Conservation (phyloP, 2,888 invertebrate species). For the Thecophora atra region DNA sequence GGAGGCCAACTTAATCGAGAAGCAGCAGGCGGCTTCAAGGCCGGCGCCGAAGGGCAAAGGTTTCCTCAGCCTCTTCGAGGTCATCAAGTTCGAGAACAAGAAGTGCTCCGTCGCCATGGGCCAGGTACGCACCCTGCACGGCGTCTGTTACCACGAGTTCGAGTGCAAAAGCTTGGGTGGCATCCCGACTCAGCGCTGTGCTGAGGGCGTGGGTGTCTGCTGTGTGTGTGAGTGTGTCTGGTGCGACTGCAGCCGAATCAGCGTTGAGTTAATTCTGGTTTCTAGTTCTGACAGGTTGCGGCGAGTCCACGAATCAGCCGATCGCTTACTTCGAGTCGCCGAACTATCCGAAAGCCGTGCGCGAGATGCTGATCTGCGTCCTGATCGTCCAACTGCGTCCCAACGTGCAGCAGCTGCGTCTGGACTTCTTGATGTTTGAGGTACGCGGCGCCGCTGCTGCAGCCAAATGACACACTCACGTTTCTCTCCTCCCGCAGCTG, state of each 20-base stretch:
- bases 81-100: conserved; percentile 76
- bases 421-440: conserved; percentile 78
- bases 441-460: conserved; percentile 61
- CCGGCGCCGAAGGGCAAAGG: conserved; percentile 58
- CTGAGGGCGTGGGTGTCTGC: conserved; percentile 78
- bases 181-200: conserved; percentile 74
- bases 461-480: conserved; percentile 50
- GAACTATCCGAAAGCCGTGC: conserved; percentile 72
- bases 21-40: conserved; percentile 42
- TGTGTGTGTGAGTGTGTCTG: conserved; percentile 74
- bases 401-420: conserved; percentile 74
- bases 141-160: conserved; percentile 75
- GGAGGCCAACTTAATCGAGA: conserved; percentile 57
- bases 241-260: background rate
- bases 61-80: conserved; percentile 76
- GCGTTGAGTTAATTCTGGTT: background rate
- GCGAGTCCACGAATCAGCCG: conserved; percentile 71
- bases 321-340: conserved; percentile 79
- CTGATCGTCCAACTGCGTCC: conserved; percentile 71
- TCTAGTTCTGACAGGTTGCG: conserved; percentile 75
- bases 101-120: conserved; percentile 67
- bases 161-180: conserved; percentile 75
- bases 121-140: conserved; percentile 71
- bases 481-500: conserved; percentile 66
- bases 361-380: conserved; percentile 72